Evolutionary conservation across 2,888 invertebrate genomes (phyloP).

Genomic region (Caenorhabditis sp.): DNA sequence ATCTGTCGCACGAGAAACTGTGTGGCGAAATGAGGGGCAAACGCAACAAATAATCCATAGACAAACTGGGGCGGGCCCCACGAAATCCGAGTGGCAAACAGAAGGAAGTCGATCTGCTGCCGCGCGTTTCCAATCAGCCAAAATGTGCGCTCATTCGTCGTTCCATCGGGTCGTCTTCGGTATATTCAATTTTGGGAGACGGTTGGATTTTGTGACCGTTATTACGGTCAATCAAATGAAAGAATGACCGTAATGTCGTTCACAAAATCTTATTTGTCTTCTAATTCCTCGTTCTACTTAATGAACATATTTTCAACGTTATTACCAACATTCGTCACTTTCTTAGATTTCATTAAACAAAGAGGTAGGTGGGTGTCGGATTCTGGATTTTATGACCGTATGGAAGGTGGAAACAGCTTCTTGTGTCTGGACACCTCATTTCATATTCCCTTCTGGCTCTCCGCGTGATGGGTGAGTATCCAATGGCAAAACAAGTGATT

Average conservation of each 20-base stretch:
- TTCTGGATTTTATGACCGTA: constrained; percentile 39
- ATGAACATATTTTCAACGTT: neutral
- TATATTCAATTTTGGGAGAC: neutral
- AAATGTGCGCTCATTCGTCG: constrained; percentile 3
- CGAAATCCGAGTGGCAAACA: constrained; percentile 65
- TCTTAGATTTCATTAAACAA: constrained; percentile 32
- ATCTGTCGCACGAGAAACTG: constrained; percentile 44
- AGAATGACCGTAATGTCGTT: constrained; percentile 69
- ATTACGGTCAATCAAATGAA: constrained; percentile 60
- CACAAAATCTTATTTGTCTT: constrained; percentile 60
- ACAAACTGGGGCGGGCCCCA: constrained; percentile 54
- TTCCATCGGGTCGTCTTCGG: neutral
- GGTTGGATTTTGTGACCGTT: constrained; percentile 66
- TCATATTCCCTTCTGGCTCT: constrained; percentile 21
- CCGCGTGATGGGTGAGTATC: neutral
- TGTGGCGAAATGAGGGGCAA: constrained; percentile 50
- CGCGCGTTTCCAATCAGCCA: constrained; percentile 44
- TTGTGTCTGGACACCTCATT: constrained; percentile 14
- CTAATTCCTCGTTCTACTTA: neutral
- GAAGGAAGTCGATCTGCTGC: constrained; percentile 25
- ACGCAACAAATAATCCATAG: constrained; percentile 63
- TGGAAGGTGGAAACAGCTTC: constrained; percentile 10
- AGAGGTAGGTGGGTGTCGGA: constrained; percentile 39
- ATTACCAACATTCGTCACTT: neutral
- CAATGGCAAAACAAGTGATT: constrained; percentile 33